Base-by-base conservation (phyloP, 1,140 invertebrate species). In the Gonatopus flavifemur region DNA sequence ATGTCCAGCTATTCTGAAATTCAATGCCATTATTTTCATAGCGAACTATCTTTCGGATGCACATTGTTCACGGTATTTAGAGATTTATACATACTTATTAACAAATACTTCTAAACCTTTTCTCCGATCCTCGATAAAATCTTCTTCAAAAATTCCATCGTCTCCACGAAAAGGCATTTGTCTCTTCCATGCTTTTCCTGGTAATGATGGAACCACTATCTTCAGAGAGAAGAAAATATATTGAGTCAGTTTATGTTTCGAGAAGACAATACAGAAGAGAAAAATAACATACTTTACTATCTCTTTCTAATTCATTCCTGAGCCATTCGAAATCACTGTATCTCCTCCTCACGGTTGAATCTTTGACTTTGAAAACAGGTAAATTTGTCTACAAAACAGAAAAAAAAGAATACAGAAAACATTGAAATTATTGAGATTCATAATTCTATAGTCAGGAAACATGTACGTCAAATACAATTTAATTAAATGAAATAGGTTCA, bases 281-380 rank as follows among this genome's bases (percentile, higher is more conserved):
- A 47, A 33, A 45, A 16, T 30, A 43, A 51, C 74, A 78, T 76
- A 96, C 93, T 85, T 99, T 99, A 79, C 96, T 98, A 74, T 99
- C 97, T 76, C 98, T 83, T 83, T 99, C 98, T 55, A 99, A 78
- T 84, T 99, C 97, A 79, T 94, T 97, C 78, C 96, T 87, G 36
- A 99, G 80, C 98, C 98, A 99, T 83, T 99, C 97, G 82, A 99
- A 99, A 80, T 99, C 98, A 81, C 95, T 98, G 80, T 99, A 99
- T 75, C 98, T 84, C 70, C 98, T 84, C 64, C 98, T 82, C 1
- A 99, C 97, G 74, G 88, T 96, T 0, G 96, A 99, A 74, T 99
- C 97, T 82, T 99, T 99, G 8, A 98, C 89, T 86, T 98, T 98
- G 80, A 99, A 99, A 49, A 99, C 96, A 41, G 98, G 98, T 65